Base-by-base conservation (phyloP, 2,888 invertebrate species). In the Caenorhabditis sp. region DNA sequence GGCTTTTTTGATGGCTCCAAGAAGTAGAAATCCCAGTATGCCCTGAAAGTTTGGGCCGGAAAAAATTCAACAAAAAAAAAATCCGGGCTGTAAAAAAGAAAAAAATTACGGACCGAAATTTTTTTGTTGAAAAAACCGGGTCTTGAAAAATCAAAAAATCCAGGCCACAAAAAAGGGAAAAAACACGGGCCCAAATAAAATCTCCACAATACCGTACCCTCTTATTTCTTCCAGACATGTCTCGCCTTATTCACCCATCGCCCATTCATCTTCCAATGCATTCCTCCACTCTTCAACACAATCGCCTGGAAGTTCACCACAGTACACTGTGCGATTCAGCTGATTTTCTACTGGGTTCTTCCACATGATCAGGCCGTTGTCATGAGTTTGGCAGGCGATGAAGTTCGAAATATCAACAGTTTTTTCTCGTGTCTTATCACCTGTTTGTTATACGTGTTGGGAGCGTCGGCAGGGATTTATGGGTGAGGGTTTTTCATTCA, bases 291-390 rank as follows among this genome's bases (percentile, higher is more conserved):
- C 8, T 62, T 65, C 59, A 75, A 80, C 60, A 61, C 66, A 21
- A 66, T 77, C 10, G 80, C 80, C 1, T 80, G 74, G 75, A 80
- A 78, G 58, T 65, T 75, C 14, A 60, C 62, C 2, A 37, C 66
- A 1, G 71, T 78, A 2, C 62, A 76, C 36, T 58, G 69, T 23
- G 78, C 70, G 0, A 65, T 80, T 57, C 80, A 80, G 55, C 31
- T 80, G 5, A 66, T 80, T 26, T 80, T 80, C 58, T 74, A 78
- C 37, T 69, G 69, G 64, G 59, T 77, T 21, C 43, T 80, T 8
- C 80, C 80, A 14, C 80, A 80, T 58, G 80, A 80, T 66, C 60
- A 66, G 14, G 77, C 76, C 4, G 14, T 69, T 1, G 73, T 80
- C 12, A 64, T 77, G 60, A 69, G 66, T 12, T 66, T 73, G 4